Evolutionary conservation across 2,797 vertebrate species (phyloP), one percentile per base, ranked within the genome.

Genomic region (Microcaecilia unicolor): DNA sequence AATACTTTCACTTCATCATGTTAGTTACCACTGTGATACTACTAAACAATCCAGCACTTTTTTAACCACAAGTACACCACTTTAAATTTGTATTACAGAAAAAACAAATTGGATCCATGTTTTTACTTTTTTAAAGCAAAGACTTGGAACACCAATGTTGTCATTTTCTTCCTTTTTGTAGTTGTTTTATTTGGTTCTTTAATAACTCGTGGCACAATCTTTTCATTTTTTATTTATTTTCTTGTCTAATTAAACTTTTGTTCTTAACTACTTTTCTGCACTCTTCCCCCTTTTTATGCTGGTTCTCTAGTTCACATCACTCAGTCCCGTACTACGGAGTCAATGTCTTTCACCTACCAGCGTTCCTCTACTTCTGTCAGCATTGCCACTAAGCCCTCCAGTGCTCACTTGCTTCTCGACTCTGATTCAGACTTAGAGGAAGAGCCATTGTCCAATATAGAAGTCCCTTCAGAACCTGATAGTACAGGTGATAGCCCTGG

Each of bases 321-420:
- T 77, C 94, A 97, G 26, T 92, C 93, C 49, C 90, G 79, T 67
- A 92, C 90, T 47, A 85, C 88, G 53, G 92, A 98, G 47, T 96
- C 95, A 59, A 84, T 98, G 95, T 97, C 92, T 49, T 97, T 95
- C 82, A 91, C 88, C 72, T 98, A 97, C 76, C 84, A 97, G 53
- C 90, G 88, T 60, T 92, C 92, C 51, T 94, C 93, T 53, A 87
- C 92, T 51, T 95, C 91, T 40, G 87, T 99, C 80, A 78, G 74
- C 84, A 81, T 99, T 67, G 89, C 85, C 74, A 91, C 92, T 54
- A 87, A 91, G 76, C 92, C 93, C 56, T 76, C 84, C 76, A 78
- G 86, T 46, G 78, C 66, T 76, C 82, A 69, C 24, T 69, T 74
- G 37, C 74, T 54, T 64, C 39, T 82, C 48, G 77, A 82, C 73